Base-by-base conservation (phyloP, 1,140 invertebrate species). In the Vanessa tameamea region DNA sequence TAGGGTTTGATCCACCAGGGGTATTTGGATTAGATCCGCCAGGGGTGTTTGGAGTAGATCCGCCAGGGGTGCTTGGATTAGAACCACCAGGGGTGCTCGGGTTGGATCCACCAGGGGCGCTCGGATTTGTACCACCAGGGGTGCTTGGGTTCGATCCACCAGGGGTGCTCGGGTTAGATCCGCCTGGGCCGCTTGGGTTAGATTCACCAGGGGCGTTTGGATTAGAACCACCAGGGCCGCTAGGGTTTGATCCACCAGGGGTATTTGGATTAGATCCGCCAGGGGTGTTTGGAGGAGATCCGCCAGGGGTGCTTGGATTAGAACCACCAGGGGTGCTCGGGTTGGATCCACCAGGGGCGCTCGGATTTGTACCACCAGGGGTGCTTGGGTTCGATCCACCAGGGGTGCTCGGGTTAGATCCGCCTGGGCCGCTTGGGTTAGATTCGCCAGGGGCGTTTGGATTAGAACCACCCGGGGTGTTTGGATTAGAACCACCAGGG, bases 391-490 rank as follows among this genome's bases (percentile, higher is more conserved):
- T n/a, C n/a, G n/a, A n/a, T n/a, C n/a, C n/a, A n/a, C n/a, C n/a
- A n/a, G n/a, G n/a, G n/a, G n/a, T n/a, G n/a, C n/a, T n/a, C n/a
- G n/a, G n/a, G n/a, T n/a, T n/a, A n/a, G n/a, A n/a, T 31, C 8
- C 8, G n/a, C 51, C n/a, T 0, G 51, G n/a, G n/a, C 8, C n/a
- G 20, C 72, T 73, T 2, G 82, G 85, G 7, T 23, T 53, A 3
- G 51, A 3, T 3, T 1, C 15, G 8, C n/a, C 5, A 16, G 51
- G 51, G 4, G 0, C n/a, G 51, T n/a, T 53, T 6, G 51, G n/a
- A 2, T 16, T 16, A 16, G 26, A 31, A 2, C 26, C n/a, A 16
- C 15, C 15, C 2, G 20, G 51, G n/a, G 0, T 7, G 5, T 0
- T 15, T 53, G 13, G 51, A n/a, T 4, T 53, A 3, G 51, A 31